Conservation (phyloP, 2,797 vertebrate genomes). For the Acanthurus lineatus region DNA sequence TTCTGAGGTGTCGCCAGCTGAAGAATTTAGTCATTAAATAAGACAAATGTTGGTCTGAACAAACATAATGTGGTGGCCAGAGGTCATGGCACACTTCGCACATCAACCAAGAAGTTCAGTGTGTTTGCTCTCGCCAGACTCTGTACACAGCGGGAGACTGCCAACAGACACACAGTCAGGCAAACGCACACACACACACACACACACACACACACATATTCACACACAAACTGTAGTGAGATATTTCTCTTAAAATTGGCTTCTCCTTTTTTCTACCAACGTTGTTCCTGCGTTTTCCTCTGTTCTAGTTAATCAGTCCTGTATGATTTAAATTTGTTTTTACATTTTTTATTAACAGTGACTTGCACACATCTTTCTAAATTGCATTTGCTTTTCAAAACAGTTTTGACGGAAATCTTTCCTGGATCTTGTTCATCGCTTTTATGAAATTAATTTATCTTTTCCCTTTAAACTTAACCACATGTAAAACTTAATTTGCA, state of each 20-base stretch:
- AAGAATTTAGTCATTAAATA: conserved; percentile 21
- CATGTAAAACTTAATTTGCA: too few relatives aligned
- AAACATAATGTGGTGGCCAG: conserved; percentile 62
- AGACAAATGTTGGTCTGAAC: conserved; percentile 49
- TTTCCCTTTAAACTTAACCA: too few relatives aligned
- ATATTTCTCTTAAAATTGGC: too few relatives aligned
- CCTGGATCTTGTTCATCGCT: neutral
- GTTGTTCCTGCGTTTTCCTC: too few relatives aligned
- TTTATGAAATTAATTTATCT: neutral
- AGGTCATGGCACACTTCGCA: conserved; percentile 74
- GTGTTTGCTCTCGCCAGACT: conserved; percentile 61
- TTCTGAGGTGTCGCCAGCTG: neutral
- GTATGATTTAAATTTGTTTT: neutral
- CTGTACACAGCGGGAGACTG: conserved; percentile 73
- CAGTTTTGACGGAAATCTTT: neutral
- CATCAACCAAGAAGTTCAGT: conserved; percentile 42
- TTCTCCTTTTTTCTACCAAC: too few relatives aligned
- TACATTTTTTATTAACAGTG: too few relatives aligned
- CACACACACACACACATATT: conserved; percentile 10
- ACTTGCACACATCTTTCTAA: neutral
- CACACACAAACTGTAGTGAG: neutral
- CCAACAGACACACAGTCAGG: conserved; percentile 15
- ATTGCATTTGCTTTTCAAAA: neutral
- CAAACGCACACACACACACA: conserved; percentile 20
- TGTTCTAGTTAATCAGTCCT: neutral